Percentiles rank a stretch among this genome's conserved stretches.
Conservation (phyloP, 2,888 invertebrate genomes). For the Epistrophella euchroma region DNA sequence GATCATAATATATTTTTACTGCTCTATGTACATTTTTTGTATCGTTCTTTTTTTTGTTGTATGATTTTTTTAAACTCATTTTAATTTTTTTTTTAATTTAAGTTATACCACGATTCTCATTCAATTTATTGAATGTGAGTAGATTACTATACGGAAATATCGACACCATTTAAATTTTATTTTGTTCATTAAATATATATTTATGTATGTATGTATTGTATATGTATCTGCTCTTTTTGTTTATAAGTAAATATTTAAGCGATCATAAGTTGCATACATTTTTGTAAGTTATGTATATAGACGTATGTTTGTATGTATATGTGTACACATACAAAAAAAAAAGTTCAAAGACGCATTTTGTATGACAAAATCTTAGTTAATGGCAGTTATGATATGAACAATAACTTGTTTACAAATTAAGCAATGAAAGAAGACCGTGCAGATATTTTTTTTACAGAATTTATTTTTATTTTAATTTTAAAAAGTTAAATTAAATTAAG, state of each 20-base stretch:
- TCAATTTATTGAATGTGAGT: slow-evolving; percentile 71
- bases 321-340: slow-evolving; percentile 16
- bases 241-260: slow-evolving; percentile 64
- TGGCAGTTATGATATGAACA: slow-evolving; percentile 44
- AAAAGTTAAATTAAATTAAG: background rate
- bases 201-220: slow-evolving; percentile 51
- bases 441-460: background rate
- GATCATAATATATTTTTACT: slow-evolving; percentile 55
- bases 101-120: slow-evolving; percentile 59
- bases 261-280: slow-evolving; percentile 65
- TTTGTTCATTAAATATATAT: slow-evolving; percentile 25
- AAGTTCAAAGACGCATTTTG: slow-evolving; percentile 30
- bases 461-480: background rate
- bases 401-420: slow-evolving; percentile 7
- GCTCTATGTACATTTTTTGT: slow-evolving; percentile 58
- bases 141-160: slow-evolving; percentile 64
- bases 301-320: background rate
- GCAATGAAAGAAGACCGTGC: slow-evolving; percentile 8
- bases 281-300: background rate
- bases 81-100: slow-evolving; percentile 40
- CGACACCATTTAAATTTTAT: slow-evolving; percentile 62
- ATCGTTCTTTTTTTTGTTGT: slow-evolving; percentile 9
- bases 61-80: slow-evolving; percentile 39
- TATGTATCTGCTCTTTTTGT: slow-evolving; percentile 55
- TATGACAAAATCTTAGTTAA: slow-evolving; percentile 42